phyloP scores from a whole-genome alignment of 1,140 invertebrate species.

The Cheumatopsyche charites region DNA sequence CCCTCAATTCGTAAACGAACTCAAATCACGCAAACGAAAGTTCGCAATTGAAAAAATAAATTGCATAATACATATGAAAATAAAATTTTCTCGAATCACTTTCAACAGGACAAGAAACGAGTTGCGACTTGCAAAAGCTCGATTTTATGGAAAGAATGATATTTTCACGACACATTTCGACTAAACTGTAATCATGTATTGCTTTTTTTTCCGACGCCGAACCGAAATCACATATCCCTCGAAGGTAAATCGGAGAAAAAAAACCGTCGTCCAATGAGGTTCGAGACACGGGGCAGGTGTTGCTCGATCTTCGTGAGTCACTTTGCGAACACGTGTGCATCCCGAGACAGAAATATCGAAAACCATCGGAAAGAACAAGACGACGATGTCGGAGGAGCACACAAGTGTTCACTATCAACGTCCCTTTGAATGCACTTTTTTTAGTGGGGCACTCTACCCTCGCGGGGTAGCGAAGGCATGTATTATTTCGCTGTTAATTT shows the following conservation, averaged over 20 bases:
- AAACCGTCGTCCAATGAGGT: constrained; percentile 36
- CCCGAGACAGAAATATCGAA: constrained; percentile 31
- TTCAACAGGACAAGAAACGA: constrained; percentile 22
- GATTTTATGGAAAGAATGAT: constrained; percentile 9
- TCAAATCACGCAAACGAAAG: too few relatives aligned
- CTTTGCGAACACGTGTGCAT: constrained; percentile 47
- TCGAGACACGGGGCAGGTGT: constrained; percentile 43
- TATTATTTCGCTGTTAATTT: constrained; percentile 49
- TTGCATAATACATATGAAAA: too few relatives aligned
- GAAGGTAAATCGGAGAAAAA: constrained; percentile 36
- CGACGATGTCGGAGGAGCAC: constrained; percentile 25
- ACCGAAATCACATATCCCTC: constrained; percentile 45
- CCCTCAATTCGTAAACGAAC: too few relatives aligned
- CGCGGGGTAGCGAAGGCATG: constrained; percentile 47
- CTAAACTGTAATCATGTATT: constrained; percentile 45
- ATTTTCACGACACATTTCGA: constrained; percentile 42
- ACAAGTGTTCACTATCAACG: constrained; percentile 34
- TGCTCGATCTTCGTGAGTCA: constrained; percentile 38
- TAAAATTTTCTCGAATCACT: not conserved
- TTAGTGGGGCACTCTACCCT: not conserved
- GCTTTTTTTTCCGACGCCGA: constrained; percentile 32
- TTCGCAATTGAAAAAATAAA: too few relatives aligned
- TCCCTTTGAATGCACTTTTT: constrained; percentile 41
- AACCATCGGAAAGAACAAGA: constrained; percentile 11
- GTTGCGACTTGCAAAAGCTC: constrained; percentile 9